Percentiles rank a stretch among this genome's conserved stretches.
Conservation (phyloP, 2,113 vertebrate genomes). For the Phrynocephalus versicolor region DNA sequence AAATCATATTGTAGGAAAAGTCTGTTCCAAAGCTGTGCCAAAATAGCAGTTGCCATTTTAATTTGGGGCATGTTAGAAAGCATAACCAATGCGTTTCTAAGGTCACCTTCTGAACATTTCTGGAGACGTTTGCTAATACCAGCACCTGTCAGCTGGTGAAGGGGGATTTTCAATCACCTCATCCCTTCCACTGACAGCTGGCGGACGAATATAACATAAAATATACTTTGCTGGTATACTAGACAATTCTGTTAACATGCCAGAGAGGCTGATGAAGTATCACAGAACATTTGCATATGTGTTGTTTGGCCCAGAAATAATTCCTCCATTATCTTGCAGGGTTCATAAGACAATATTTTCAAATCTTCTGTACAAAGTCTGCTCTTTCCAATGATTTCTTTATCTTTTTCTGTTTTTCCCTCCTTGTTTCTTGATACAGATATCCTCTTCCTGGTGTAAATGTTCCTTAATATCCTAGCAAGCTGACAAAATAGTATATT, state of each 20-base stretch:
- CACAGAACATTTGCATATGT: not conserved
- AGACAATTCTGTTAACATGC: not conserved
- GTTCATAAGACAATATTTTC: not conserved
- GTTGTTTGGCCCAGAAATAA: too few species aligned
- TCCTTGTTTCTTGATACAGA: not conserved
- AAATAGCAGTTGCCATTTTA: not conserved
- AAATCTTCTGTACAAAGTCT: not conserved
- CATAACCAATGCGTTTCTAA: not conserved
- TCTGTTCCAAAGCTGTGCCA: not conserved
- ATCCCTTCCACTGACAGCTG: not conserved
- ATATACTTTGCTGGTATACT: not conserved
- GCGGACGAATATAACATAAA: not conserved
- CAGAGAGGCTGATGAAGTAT: not conserved
- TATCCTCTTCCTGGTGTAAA: not conserved
- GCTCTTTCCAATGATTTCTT: too few species aligned
- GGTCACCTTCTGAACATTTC: not conserved
- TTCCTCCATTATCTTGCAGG: not conserved
- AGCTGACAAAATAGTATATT: too few species aligned
- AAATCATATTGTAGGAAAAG: constrained; percentile 1
- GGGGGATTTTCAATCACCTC: not conserved
- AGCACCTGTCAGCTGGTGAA: constrained; percentile 9
- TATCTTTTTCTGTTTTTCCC: not conserved
- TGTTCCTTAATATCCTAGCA: not conserved
- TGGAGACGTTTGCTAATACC: constrained; percentile 6
- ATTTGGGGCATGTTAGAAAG: not conserved